Conservation (phyloP, 2,113 vertebrate genomes). For the Corvus moneduloides region DNA sequence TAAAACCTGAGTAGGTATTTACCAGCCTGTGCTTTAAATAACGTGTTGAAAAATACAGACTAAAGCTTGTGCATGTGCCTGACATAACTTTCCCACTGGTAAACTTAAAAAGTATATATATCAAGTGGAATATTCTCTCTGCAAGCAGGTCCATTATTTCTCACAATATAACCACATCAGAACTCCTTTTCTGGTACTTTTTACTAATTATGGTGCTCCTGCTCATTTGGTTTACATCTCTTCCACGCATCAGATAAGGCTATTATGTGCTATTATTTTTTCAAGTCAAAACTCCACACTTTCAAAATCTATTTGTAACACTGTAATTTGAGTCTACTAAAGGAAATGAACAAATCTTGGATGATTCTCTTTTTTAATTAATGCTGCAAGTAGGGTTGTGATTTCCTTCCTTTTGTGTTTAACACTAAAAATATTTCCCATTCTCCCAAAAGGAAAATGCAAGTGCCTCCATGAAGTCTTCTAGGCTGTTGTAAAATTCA, state of each 20-base stretch:
- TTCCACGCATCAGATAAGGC: neutral
- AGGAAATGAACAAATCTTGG: neutral
- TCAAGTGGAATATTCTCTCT: neutral
- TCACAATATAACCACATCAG: neutral
- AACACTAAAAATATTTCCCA: neutral
- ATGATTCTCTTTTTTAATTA: neutral
- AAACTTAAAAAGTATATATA: neutral
- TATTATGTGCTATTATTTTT: neutral
- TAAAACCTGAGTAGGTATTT: neutral
- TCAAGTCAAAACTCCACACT: neutral
- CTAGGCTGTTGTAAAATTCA: neutral
- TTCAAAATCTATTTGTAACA: neutral
- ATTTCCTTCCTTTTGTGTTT: neutral
- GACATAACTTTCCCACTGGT: neutral
- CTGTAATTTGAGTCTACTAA: neutral
- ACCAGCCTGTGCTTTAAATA: neutral
- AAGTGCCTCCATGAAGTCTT: neutral
- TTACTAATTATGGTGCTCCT: neutral
- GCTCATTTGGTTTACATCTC: neutral
- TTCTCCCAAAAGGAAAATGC: neutral
- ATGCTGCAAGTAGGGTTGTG: neutral
- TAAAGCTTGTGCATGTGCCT: neutral
- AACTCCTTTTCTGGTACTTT: neutral
- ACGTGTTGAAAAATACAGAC: neutral
- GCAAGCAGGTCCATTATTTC: neutral